Conservation (phyloP, 2,113 vertebrate genomes). For the Cebidichthys violaceus region DNA sequence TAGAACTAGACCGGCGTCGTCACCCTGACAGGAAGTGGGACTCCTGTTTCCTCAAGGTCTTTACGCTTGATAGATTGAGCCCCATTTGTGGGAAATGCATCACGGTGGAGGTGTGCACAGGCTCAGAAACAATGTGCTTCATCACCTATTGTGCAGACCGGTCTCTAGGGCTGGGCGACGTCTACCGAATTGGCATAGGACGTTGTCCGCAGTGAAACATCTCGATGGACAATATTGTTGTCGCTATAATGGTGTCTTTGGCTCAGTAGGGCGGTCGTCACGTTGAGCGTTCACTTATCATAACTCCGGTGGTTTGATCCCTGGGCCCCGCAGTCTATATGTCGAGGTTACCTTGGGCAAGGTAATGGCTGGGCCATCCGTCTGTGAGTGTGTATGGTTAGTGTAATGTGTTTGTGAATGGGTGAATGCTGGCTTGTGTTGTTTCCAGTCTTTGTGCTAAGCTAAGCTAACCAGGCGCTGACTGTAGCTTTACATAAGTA, state of each 20-base stretch:
- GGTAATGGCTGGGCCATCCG: too few relatives aligned
- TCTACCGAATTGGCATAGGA: not conserved
- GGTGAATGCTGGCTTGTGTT: too few relatives aligned
- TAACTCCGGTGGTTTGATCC: not conserved
- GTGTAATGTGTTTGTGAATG: too few relatives aligned
- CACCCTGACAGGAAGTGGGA: conserved; percentile 36
- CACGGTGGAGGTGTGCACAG: conserved; percentile 14
- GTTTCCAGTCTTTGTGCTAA: not conserved
- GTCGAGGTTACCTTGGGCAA: not conserved
- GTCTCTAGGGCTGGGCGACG: not conserved
- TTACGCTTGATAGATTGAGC: conserved; percentile 42
- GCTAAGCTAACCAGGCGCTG: not conserved
- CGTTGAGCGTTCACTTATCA: not conserved
- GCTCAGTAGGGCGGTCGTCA: not conserved
- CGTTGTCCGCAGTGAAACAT: not conserved
- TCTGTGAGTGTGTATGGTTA: too few relatives aligned
- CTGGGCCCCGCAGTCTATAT: not conserved
- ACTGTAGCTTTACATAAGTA: not conserved
- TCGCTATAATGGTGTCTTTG: too few relatives aligned
- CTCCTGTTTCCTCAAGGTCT: conserved; percentile 27
- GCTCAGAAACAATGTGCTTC: conserved; percentile 55
- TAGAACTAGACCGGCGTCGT: not conserved
- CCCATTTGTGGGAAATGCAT: conserved; percentile 62
- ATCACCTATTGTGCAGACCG: conserved; percentile 56
- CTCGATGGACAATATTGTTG: not conserved